Conservation (phyloP, 2,888 invertebrate species). For the Conomelus anceps region DNA sequence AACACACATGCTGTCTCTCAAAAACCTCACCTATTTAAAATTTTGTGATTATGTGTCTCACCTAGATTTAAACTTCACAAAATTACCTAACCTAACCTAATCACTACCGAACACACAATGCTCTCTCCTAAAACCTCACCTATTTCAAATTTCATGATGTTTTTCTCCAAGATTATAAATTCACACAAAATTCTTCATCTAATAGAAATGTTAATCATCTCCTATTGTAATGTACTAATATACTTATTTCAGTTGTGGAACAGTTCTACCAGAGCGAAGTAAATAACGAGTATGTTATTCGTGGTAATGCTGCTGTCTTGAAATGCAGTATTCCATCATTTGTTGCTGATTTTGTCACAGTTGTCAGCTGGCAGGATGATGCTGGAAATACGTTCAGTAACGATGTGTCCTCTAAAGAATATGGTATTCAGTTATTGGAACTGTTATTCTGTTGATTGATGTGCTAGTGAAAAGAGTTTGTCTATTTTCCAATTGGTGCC, state of each 20-base stretch:
- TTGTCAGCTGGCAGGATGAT: slow-evolving; percentile 81
- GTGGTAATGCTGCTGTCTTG: slow-evolving; percentile 80
- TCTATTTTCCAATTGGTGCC: background rate
- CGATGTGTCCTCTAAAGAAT: slow-evolving; percentile 38
- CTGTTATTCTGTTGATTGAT: background rate
- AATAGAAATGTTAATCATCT: no score
- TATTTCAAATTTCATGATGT: no score
- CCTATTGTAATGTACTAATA: background rate
- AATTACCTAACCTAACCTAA: no score
- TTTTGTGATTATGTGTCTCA: no score
- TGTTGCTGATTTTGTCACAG: slow-evolving; percentile 84
- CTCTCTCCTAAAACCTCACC: no score
- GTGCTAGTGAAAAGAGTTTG: background rate
- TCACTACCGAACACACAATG: no score
- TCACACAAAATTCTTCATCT: no score
- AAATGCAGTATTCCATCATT: slow-evolving; percentile 89
- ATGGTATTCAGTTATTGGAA: slow-evolving; percentile 28
- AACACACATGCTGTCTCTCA: no score
- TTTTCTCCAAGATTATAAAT: no score
- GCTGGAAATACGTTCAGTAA: slow-evolving; percentile 65
- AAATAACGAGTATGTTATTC: slow-evolving; percentile 83
- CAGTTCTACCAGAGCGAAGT: slow-evolving; percentile 78
- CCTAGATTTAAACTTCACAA: no score
- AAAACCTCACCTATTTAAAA: no score
- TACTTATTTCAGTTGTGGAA: slow-evolving; percentile 58